Evolutionary conservation across 2,888 invertebrate genomes (phyloP).

Genomic region (Drosophila demipolita): DNA sequence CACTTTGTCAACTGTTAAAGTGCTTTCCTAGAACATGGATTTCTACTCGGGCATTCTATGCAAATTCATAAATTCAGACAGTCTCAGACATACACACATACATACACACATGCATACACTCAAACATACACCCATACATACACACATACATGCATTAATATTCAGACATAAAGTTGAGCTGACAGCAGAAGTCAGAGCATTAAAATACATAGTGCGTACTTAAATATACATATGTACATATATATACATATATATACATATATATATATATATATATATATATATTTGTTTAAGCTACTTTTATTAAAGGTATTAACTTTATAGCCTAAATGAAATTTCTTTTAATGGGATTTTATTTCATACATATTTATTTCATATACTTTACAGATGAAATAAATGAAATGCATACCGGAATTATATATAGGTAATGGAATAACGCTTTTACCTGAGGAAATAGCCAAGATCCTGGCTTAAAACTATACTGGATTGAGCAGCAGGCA

Average conservation of each 20-base stretch:
- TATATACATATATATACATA: neutral
- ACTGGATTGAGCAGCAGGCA: neutral
- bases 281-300: too few species aligned
- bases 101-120: neutral
- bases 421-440: neutral
- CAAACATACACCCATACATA: too few species aligned
- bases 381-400: too few species aligned
- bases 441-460: neutral
- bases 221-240: neutral
- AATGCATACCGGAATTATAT: neutral
- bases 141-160: neutral
- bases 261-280: neutral
- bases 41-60: conserved; percentile 3
- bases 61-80: neutral
- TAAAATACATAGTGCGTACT: neutral
- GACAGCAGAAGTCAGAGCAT: neutral
- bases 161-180: neutral
- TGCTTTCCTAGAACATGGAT: conserved; percentile 17
- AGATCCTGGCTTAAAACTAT: neutral
- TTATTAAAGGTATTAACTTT: too few species aligned
- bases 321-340: too few species aligned
- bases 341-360: too few species aligned
- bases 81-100: neutral
- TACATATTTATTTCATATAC: too few species aligned
- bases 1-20: conserved; percentile 35